A percentile compares a stretch with the other conserved stretches of the same genome.
phyloP scores from a whole-genome alignment of 2,888 invertebrate genomes.

The Cinara cedri region DNA sequence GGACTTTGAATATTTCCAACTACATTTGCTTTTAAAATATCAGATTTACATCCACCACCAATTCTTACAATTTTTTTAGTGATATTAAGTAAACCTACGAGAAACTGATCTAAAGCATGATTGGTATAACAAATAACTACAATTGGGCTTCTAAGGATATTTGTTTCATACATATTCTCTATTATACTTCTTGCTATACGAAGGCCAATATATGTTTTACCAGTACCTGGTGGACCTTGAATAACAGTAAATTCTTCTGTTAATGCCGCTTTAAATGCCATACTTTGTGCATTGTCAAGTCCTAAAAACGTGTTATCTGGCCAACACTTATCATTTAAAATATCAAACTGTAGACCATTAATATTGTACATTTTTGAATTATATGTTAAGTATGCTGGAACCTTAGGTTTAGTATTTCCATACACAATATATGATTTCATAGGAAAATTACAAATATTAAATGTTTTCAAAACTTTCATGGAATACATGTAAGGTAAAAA shows the following conservation, averaged over 20 bases:
- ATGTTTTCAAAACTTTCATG: slow-evolving; percentile 71
- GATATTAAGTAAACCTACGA: slow-evolving; percentile 72
- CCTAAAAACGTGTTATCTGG: slow-evolving; percentile 27
- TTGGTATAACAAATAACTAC: slow-evolving; percentile 83
- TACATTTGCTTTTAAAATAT: slow-evolving; percentile 62
- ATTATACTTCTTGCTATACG: slow-evolving; percentile 70
- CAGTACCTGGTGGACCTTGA: slow-evolving; percentile 88
- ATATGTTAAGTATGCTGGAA: slow-evolving; percentile 63
- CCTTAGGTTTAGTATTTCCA: slow-evolving; percentile 62
- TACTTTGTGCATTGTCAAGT: slow-evolving; percentile 72
- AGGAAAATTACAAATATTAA: slow-evolving; percentile 69
- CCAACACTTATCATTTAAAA: slow-evolving; percentile 57
- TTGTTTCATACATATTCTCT: slow-evolving; percentile 68
- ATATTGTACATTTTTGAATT: slow-evolving; percentile 57
- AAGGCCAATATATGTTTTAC: slow-evolving; percentile 81
- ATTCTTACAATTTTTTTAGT: slow-evolving; percentile 72
- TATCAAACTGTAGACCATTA: slow-evolving; percentile 40
- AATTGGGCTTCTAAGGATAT: slow-evolving; percentile 68
- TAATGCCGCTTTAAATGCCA: slow-evolving; percentile 73
- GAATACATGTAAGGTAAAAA: slow-evolving; percentile 83
- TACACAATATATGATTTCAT: slow-evolving; percentile 74
- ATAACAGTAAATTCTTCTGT: slow-evolving; percentile 76
- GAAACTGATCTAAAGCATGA: slow-evolving; percentile 85
- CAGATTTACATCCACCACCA: slow-evolving; percentile 73
- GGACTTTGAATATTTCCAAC: slow-evolving; percentile 18